These are phyloP conservation scores for Stercorarius parasiticus DNA, from an alignment of 2,113 vertebrate genomes.

Conservation along the genomic window DNA sequence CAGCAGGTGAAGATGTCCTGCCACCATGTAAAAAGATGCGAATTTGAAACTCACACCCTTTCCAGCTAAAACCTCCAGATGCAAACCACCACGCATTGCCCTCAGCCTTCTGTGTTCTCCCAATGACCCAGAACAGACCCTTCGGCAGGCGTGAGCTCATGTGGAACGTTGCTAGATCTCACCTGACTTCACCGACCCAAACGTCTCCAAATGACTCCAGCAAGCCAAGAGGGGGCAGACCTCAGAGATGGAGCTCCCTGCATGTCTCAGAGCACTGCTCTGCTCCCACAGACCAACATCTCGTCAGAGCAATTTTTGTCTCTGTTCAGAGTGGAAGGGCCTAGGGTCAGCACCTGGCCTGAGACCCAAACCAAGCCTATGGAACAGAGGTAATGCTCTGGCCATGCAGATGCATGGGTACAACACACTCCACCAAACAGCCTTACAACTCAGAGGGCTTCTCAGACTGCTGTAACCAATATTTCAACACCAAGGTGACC, in stretches of 20 bases:
- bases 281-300: background rate
- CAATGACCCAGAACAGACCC: background rate
- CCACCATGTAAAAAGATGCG: background rate
- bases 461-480: background rate
- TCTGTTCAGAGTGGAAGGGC: background rate
- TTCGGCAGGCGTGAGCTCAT: background rate
- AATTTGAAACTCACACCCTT: background rate
- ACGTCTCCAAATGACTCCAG: background rate
- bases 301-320: background rate
- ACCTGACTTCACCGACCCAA: background rate
- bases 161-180: background rate
- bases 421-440: background rate
- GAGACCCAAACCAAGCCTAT: background rate
- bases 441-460: background rate
- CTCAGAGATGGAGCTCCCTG: fast-evolving
- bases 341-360: background rate
- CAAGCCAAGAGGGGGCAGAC: background rate
- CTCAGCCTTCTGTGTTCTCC: background rate
- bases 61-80: background rate
- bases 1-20: background rate
- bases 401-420: background rate
- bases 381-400: background rate
- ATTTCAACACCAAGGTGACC: background rate
- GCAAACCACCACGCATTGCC: background rate
- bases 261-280: background rate